Percentiles rank a stretch among this genome's conserved stretches.
These are phyloP conservation scores for Machimus rusticus DNA, from an alignment of 2,888 invertebrate genomes.

Conservation along the genomic window DNA sequence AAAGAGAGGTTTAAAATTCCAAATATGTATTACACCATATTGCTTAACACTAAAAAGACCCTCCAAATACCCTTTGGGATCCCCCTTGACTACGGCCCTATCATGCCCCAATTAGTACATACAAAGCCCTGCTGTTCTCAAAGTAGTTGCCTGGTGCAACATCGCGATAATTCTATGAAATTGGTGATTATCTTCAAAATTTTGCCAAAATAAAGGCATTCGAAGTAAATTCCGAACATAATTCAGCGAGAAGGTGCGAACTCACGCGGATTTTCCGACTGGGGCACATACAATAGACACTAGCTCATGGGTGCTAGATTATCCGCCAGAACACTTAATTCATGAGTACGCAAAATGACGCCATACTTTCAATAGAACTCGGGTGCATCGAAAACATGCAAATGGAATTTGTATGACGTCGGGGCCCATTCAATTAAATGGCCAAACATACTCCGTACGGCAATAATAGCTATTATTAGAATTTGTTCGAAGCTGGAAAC, in stretches of 20 bases:
- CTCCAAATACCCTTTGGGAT: neutral
- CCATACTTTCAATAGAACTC: constrained; percentile 15
- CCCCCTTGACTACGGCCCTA: neutral
- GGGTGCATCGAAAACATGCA: constrained; percentile 31
- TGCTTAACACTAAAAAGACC: neutral
- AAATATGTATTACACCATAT: neutral
- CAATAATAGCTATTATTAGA: constrained; percentile 36
- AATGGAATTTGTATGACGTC: constrained; percentile 21
- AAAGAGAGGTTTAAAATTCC: neutral
- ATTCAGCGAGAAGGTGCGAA: neutral
- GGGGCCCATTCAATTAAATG: constrained; percentile 25
- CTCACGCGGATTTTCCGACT: neutral
- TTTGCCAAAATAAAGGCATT: neutral
- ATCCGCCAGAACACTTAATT: constrained; percentile 22
- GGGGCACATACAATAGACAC: neutral
- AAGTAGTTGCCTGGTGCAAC: neutral
- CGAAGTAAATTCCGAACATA: neutral
- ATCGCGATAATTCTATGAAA: neutral
- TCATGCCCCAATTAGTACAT: neutral
- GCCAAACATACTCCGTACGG: constrained; percentile 7
- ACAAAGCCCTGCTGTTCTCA: neutral
- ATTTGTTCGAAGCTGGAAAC: neutral
- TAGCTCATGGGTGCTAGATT: neutral
- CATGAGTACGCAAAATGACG: constrained; percentile 16
- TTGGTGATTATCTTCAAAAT: neutral